Percentiles rank a stretch among this genome's conserved stretches.
Conservation (phyloP, 2,797 vertebrate genomes). For the Pogoniulus pusillus region DNA sequence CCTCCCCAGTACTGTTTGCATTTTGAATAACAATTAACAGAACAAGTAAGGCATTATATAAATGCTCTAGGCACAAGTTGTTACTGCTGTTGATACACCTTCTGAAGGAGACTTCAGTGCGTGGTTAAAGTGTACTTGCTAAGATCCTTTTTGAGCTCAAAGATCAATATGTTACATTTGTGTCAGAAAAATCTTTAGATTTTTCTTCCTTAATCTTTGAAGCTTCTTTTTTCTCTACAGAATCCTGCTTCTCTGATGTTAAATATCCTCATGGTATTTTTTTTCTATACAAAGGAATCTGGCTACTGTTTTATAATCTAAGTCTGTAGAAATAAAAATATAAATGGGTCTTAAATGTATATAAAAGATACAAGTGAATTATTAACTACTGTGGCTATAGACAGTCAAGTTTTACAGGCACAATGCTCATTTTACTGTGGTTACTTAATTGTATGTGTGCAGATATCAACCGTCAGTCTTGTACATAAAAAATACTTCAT, state of each 20-base stretch:
- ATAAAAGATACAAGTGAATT: not conserved
- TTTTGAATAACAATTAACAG: conserved; percentile 57
- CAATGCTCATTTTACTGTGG: not conserved
- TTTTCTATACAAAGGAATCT: not conserved
- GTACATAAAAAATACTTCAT: not conserved
- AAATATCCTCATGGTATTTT: not conserved
- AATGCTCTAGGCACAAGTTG: not conserved
- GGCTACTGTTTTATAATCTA: not conserved
- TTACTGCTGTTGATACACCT: conserved; percentile 5
- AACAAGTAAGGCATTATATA: conserved; percentile 39
- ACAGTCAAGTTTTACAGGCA: not conserved
- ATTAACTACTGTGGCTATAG: conserved; percentile 21
- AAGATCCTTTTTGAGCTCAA: not conserved
- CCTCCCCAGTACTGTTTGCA: not conserved
- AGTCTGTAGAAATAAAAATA: not conserved
- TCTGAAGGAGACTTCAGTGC: not conserved
- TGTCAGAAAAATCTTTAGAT: not conserved
- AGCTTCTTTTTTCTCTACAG: not conserved
- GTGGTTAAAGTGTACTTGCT: conserved; percentile 15
- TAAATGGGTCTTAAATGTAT: not conserved
- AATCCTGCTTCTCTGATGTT: not conserved
- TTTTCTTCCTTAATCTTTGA: not conserved
- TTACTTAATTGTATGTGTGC: not conserved
- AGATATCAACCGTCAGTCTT: not conserved
- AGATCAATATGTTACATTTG: not conserved